These are phyloP conservation scores for Scleropages formosus DNA, from an alignment of 2,797 vertebrate species.

Conservation along the genomic window DNA sequence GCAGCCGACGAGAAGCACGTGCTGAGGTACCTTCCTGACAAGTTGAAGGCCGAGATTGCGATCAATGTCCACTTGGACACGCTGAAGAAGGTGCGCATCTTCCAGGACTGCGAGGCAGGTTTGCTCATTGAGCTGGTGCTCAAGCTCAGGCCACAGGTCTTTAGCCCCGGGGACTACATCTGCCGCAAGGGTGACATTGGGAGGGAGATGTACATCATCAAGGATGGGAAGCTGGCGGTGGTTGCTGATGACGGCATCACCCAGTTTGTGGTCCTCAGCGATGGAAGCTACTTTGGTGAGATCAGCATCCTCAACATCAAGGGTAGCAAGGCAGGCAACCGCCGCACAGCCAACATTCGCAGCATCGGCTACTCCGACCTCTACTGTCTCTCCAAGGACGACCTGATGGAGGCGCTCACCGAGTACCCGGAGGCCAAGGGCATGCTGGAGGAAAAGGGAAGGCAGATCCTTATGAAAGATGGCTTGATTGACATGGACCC, in stretches of 20 bases:
- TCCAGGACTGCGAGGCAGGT: slow-evolving; percentile 93
- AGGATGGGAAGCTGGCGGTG: slow-evolving; percentile 93
- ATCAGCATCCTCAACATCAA: slow-evolving; percentile 97
- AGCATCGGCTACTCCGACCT: slow-evolving; percentile 96
- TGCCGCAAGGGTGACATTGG: slow-evolving; percentile 97
- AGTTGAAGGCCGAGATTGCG: slow-evolving; percentile 90
- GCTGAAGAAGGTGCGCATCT: slow-evolving; percentile 90
- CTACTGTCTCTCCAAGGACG: slow-evolving; percentile 95
- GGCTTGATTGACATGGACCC: slow-evolving; percentile 83
- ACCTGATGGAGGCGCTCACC: slow-evolving; percentile 91
- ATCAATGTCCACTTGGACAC: slow-evolving; percentile 96
- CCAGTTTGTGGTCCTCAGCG: slow-evolving; percentile 89
- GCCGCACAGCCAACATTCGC: slow-evolving; percentile 93
- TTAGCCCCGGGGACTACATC: slow-evolving; percentile 95
- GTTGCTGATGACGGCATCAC: slow-evolving; percentile 94
- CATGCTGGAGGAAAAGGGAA: slow-evolving; percentile 94
- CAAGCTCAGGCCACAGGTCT: slow-evolving; percentile 88
- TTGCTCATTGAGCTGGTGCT: slow-evolving; percentile 90
- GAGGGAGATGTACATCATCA: slow-evolving; percentile 98
- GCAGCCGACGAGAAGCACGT: slow-evolving; percentile 90
- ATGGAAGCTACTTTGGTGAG: slow-evolving; percentile 96
- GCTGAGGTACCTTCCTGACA: slow-evolving; percentile 89
- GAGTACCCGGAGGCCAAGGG: slow-evolving; percentile 95
- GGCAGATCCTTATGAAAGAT: slow-evolving; percentile 93
- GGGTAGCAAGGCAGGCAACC: slow-evolving; percentile 95